Evolutionary conservation across 1,140 invertebrate species (phyloP).

Genomic region (Drosophila kanapiae): DNA sequence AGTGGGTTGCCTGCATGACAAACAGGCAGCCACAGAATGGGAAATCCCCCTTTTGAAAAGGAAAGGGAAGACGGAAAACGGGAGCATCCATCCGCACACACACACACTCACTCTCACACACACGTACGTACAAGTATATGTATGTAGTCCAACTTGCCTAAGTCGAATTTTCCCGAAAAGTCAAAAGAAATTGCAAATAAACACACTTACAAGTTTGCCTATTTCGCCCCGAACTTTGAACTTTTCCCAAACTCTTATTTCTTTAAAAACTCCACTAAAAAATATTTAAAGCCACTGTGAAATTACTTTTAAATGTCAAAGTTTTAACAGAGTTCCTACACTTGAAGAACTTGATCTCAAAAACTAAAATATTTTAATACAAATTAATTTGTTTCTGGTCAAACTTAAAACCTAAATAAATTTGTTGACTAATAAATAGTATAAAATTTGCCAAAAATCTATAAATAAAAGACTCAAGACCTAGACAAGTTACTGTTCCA

Average conservation of each 20-base stretch:
- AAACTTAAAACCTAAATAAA: too few relatives aligned
- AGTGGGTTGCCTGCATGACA: slow-evolving; percentile 37
- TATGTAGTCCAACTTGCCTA: slow-evolving; percentile 23
- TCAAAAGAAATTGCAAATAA: slow-evolving; percentile 18
- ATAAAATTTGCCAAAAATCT: neutral
- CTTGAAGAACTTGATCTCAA: neutral
- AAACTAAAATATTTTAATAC: too few relatives aligned
- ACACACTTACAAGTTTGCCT: slow-evolving; percentile 12
- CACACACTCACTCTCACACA: neutral
- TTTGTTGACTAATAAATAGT: too few relatives aligned
- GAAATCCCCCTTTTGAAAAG: slow-evolving; percentile 7
- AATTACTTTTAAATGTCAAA: slow-evolving; percentile 15
- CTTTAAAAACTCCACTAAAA: slow-evolving; percentile 4
- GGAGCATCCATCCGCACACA: slow-evolving; percentile 22
- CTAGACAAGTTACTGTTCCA: neutral
- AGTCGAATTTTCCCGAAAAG: slow-evolving; percentile 22
- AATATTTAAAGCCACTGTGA: slow-evolving; percentile 9
- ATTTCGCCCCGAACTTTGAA: slow-evolving; percentile 16
- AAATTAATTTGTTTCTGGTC: too few relatives aligned
- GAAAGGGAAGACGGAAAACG: slow-evolving; percentile 5
- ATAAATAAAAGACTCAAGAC: neutral
- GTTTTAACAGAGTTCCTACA: slow-evolving; percentile 1
- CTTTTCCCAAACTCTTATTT: neutral
- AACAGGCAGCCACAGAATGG: slow-evolving; percentile 16
- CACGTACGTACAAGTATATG: neutral